Conservation (phyloP, 2,113 vertebrate species). For the Pantherophis guttatus region DNA sequence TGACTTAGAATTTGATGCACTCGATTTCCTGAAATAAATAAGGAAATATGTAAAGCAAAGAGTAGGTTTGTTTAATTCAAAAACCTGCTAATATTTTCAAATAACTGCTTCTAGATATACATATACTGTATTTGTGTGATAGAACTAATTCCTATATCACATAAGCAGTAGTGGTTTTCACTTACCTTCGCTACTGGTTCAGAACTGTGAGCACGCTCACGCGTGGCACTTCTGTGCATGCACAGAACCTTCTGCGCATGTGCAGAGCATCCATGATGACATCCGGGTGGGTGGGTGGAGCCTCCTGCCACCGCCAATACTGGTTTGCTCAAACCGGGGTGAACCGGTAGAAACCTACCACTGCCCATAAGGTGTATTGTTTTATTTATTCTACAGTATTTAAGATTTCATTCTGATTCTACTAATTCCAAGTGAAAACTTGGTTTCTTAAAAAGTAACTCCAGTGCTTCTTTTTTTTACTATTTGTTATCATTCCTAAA, state of each 20-base stretch:
- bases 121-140: not conserved
- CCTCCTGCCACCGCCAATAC: no score
- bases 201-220: no score
- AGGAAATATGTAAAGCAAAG: not conserved
- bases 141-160: not conserved
- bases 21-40: not conserved
- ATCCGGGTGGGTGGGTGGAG: no score
- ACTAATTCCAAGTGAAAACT: not conserved
- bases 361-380: not conserved
- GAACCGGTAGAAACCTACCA: no score
- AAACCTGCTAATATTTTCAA: not conserved
- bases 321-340: no score
- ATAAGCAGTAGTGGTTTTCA: not conserved
- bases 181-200: no score
- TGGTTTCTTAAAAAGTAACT: not conserved
- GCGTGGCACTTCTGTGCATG: no score
- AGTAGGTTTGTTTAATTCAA: not conserved
- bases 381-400: not conserved
- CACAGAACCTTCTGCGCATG: no score
- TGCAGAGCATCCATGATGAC: no score
- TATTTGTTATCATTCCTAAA: not conserved
- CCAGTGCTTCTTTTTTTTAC: not conserved
- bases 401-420: not conserved
- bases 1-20: not conserved
- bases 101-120: not conserved